Conservation (phyloP, 2,113 vertebrate genomes). For the Vombatus ursinus region DNA sequence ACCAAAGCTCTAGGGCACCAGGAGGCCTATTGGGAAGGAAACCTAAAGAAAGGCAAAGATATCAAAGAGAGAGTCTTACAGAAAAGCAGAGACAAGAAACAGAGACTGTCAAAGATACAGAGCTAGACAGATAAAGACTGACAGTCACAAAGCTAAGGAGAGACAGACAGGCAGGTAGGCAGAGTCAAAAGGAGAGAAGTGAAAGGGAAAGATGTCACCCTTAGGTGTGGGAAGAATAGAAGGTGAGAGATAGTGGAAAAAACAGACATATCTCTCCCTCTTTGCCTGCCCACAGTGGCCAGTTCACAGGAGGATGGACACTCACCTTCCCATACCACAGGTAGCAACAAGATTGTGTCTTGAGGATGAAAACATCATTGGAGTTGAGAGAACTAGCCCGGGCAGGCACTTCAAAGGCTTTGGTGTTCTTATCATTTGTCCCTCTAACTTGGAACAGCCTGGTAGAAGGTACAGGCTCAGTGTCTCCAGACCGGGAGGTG, state of each 20-base stretch:
- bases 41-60: background rate
- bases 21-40: background rate
- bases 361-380: constrained; percentile 92
- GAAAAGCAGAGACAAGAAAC: background rate
- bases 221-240: background rate
- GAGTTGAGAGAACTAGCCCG: constrained; percentile 89
- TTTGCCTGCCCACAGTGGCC: rapidly evolving
- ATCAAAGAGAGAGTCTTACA: background rate
- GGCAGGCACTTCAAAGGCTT: constrained; percentile 86
- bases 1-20: background rate
- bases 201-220: background rate
- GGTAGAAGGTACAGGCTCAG: constrained; percentile 71
- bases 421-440: constrained; percentile 87
- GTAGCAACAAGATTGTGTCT: constrained; percentile 87
- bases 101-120: background rate
- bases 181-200: background rate
- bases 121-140: background rate
- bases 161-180: background rate
- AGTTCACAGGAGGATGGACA: background rate
- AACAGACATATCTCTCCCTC: rapidly evolving
- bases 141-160: background rate
- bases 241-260: background rate
- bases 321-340: constrained; percentile 93
- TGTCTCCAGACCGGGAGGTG: constrained; percentile 74
- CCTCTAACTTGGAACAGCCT: constrained; percentile 89